phyloP scores from a whole-genome alignment of 2,888 invertebrate genomes.

The Dendrolimus houi region DNA sequence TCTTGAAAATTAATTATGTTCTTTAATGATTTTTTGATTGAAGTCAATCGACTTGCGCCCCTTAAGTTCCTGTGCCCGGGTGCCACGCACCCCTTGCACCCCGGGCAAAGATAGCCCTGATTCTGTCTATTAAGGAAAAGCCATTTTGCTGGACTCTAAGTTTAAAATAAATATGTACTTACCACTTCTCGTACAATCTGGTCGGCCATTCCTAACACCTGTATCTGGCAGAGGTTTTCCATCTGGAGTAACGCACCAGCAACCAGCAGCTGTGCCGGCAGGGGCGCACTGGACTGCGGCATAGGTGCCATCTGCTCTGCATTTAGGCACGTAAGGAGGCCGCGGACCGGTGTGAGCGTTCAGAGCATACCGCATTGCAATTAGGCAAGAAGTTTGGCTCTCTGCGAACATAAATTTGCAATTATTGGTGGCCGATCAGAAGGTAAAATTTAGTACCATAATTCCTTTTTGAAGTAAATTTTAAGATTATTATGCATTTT shows the following conservation, averaged over 20 bases:
- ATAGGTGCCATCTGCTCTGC: conserved; percentile 89
- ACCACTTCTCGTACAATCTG: conserved; percentile 79
- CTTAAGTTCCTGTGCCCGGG: too few relatives aligned
- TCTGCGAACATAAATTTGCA: conserved; percentile 21
- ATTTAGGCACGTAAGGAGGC: conserved; percentile 83
- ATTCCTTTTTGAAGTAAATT: too few relatives aligned
- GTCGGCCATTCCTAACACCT: conserved; percentile 81
- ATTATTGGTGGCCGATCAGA: too few relatives aligned
- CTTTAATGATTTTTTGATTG: too few relatives aligned
- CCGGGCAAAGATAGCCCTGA: too few relatives aligned
- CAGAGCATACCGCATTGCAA: conserved; percentile 55
- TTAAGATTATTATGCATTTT: too few relatives aligned
- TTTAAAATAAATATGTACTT: conserved; percentile 10
- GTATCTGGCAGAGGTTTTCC: conserved; percentile 90
- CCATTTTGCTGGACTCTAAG: background rate
- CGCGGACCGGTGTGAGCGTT: conserved; percentile 50
- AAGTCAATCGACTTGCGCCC: too few relatives aligned
- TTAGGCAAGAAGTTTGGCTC: conserved; percentile 69
- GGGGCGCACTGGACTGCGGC: conserved; percentile 91
- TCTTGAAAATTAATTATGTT: too few relatives aligned
- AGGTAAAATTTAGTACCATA: too few relatives aligned
- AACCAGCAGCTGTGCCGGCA: conserved; percentile 83
- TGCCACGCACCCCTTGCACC: too few relatives aligned
- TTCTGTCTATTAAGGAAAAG: too few relatives aligned
- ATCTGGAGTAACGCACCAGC: conserved; percentile 93